A percentile compares a stretch with the other conserved stretches of the same genome.
These are phyloP conservation scores for Drosophila repleta DNA, from an alignment of 1,140 invertebrate genomes.

Conservation along the genomic window DNA sequence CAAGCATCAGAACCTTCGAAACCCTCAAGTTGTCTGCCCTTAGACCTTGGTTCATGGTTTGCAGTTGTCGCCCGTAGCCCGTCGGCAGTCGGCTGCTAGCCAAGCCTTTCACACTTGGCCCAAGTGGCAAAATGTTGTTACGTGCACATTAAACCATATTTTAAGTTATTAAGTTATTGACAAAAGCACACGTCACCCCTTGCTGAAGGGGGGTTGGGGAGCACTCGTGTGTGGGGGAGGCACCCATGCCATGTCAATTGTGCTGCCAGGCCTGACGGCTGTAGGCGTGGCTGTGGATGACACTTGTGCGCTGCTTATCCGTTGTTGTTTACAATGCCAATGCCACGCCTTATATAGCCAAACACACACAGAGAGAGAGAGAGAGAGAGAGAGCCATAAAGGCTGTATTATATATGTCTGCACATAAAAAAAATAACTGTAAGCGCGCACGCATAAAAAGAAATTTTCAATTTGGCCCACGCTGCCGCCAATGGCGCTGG, in stretches of 20 bases:
- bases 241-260: constrained; percentile 39
- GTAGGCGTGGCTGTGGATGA: constrained; percentile 53
- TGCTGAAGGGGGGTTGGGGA: too few species aligned
- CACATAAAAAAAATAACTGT: constrained; percentile 74
- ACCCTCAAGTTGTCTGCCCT: constrained; percentile 24
- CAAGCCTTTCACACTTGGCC: constrained; percentile 68
- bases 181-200: constrained; percentile 79
- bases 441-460: constrained; percentile 68
- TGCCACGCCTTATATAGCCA: constrained; percentile 61
- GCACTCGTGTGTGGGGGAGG: background rate
- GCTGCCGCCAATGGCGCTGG: constrained; percentile 34
- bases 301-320: constrained; percentile 79
- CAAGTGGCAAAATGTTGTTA: constrained; percentile 82
- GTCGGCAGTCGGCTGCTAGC: constrained; percentile 16
- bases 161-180: constrained; percentile 83
- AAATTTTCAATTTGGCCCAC: constrained; percentile 69
- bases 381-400: constrained; percentile 16
- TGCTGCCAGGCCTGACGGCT: constrained; percentile 33
- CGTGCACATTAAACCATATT: constrained; percentile 82
- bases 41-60: constrained; percentile 26
- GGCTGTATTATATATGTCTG: constrained; percentile 73
- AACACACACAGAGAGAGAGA: constrained; percentile 29
- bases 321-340: constrained; percentile 72
- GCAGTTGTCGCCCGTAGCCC: too few species aligned
- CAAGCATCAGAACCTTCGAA: background rate